These are phyloP conservation scores for Luffia ferchaultella DNA, from an alignment of 2,888 invertebrate species.

Conservation along the genomic window DNA sequence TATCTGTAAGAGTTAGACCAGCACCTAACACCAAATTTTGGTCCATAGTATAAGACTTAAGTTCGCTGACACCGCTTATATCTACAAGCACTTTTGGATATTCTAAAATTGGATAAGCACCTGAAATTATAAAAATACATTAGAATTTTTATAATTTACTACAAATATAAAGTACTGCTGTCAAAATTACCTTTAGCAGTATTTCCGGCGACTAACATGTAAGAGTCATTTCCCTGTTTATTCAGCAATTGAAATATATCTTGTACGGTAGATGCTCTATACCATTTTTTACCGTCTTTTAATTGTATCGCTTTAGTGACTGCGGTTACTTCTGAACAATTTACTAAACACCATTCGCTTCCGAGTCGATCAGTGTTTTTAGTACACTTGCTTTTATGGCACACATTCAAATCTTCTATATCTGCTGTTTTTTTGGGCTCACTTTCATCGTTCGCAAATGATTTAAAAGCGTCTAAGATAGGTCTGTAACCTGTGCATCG, in stretches of 20 bases:
- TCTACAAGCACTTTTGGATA: constrained; percentile 6
- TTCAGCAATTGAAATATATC: constrained; percentile 32
- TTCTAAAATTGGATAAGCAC: constrained; percentile 5
- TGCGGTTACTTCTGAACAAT: constrained; percentile 8
- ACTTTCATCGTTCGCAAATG: constrained; percentile 40
- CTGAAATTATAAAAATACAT: constrained; percentile 1
- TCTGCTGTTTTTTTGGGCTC: constrained; percentile 13
- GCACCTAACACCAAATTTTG: constrained; percentile 6
- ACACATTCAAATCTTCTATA: constrained; percentile 7
- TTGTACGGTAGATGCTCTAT: constrained; percentile 27
- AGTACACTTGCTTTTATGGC: constrained; percentile 5
- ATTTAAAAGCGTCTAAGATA: constrained; percentile 68
- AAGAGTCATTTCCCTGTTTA: constrained; percentile 25
- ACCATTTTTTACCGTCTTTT: constrained; percentile 19
- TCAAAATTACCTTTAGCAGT: constrained; percentile 23
- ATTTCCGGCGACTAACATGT: constrained; percentile 60
- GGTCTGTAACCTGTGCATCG: constrained; percentile 69
- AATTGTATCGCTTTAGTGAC: not conserved
- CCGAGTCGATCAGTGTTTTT: not conserved
- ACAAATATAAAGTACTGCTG: not conserved
- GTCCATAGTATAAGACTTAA: constrained; percentile 2
- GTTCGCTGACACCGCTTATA: constrained; percentile 3
- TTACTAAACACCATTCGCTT: constrained; percentile 11
- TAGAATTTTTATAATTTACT: not conserved
- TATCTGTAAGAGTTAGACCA: constrained; percentile 4